Evolutionary conservation across 2,113 vertebrate genomes (phyloP), one percentile per base, ranked within the genome.

Genomic region (Dinomys branickii): DNA sequence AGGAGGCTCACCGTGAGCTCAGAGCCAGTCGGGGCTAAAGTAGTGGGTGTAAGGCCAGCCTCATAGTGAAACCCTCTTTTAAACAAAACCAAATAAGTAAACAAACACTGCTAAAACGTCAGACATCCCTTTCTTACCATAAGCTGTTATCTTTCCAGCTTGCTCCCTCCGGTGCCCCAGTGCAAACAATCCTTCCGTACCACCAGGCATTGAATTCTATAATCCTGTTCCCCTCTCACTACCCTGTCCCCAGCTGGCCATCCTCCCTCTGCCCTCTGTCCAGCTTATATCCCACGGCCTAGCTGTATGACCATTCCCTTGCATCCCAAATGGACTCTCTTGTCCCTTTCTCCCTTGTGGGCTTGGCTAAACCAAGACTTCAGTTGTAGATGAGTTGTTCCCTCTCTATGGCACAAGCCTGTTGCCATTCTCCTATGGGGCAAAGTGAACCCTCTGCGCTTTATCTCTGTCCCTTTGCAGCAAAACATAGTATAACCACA

Each of bases 321-420:
- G 16, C 10, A 7, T 8, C 19, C 26, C 81, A 50, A n/a, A 28
- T 30, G 33, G 22, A 77, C 19, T 56, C 7, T 22, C 56, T 44
- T 47, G 28, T 35, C n/a, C 67, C 50, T 35, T 59, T 71, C 41
- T 95, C 28, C 24, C 88, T 85, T 47, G 3, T 33, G 63, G 44
- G 1, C 47, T 90, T 85, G 28, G 47, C n/a, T 87, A 81, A 83
- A 41, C 35, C 85, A 85, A 92, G 87, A 86, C 83, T 85, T 91
- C 80, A 93, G 9, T 54, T 73, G 41, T 87, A 20, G 50, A 24
- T 33, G 16, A 58, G 3, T 5, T 59, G 2, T 38, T 30, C 22
- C 81, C 63, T 44, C 20, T 30, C 28, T 82, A 7, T 16, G 52
- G 7, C 20, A 47, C 33, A 41, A 12, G 8, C 26, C 52, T 50